Evolutionary conservation across 2,888 invertebrate genomes (phyloP).

Genomic region (Lithosia quadra): DNA sequence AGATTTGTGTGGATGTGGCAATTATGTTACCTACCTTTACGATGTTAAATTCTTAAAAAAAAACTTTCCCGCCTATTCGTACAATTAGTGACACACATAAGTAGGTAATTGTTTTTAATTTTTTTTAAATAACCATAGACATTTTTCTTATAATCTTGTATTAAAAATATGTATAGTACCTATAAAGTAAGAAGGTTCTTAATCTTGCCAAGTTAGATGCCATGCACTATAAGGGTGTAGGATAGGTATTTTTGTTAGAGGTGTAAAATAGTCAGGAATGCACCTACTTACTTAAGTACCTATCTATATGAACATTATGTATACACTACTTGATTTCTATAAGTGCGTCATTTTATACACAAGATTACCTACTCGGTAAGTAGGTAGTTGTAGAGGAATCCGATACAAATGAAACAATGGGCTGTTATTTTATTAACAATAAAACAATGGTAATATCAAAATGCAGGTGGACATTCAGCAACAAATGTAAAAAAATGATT

Average conservation of each 20-base stretch:
- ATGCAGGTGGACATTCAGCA: slow-evolving; percentile 31
- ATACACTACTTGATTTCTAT: not conserved
- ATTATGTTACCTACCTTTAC: not conserved
- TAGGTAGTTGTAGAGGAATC: slow-evolving; percentile 29
- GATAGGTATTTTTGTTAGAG: too few relatives aligned
- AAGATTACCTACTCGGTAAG: not conserved
- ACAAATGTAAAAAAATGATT: not conserved
- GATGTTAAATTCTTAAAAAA: too few relatives aligned
- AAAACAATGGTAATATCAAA: slow-evolving; percentile 35
- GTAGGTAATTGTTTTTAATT: too few relatives aligned
- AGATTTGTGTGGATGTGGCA: not conserved
- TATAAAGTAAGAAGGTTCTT: too few relatives aligned
- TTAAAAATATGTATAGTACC: too few relatives aligned
- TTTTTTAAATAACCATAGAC: not conserved
- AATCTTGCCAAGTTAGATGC: too few relatives aligned
- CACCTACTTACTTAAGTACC: too few relatives aligned
- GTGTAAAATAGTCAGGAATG: too few relatives aligned
- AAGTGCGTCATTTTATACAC: not conserved
- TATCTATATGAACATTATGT: too few relatives aligned
- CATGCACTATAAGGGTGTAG: too few relatives aligned
- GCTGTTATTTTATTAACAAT: slow-evolving; percentile 36
- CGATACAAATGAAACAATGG: slow-evolving; percentile 26
- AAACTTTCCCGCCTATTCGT: too few relatives aligned
- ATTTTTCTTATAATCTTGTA: not conserved
- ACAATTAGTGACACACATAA: too few relatives aligned